Base-by-base conservation (phyloP, 1,140 invertebrate genomes). In the Bombus pyrosoma region DNA sequence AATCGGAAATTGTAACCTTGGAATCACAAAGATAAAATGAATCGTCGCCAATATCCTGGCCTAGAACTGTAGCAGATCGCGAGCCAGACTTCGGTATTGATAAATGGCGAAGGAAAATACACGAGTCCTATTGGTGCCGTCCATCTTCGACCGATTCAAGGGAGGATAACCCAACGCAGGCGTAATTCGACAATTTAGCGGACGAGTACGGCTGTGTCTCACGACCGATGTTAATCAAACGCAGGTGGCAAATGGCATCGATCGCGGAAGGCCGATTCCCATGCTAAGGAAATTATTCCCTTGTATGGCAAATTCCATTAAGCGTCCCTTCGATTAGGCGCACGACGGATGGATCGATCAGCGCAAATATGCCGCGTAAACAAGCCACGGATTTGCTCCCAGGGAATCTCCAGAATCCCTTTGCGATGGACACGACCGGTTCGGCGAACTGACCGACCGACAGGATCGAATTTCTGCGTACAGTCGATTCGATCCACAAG, bases 351-450 rank as follows among this genome's bases (percentile, higher is more conserved):
- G 82, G 89, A 90, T 90, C 88, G 88, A 75, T 87, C 75, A 68
- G 80, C 53, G 88, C 88, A 90, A 90, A 90, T 90, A 90, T 90
- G 89, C 86, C 74, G 86, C 89, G 86, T 90, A 90, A 90, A 90
- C 88, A 90, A 82, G 79, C 74, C 71, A 85, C 62, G 68, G 86
- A 89, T 87, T 90, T 90, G 80, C 85, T 84, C 72, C n/a, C 22
- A 76, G 76, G 53, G 84, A 85, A 72, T 74, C 85, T 59, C 73
- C 78, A 66, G 72, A 62, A 79, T 89, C 86, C 89, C 88, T 90
- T 90, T 90, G 89, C 89, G 81, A 71, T 43, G 84, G 34, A 66
- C 69, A 77, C 71, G 39, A 25, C 28, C n/a, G 41, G 64, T 39
- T 34, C 59, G 43, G 81, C 66, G 43, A 64, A 34, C 73, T 75